Conservation (phyloP, 2,113 vertebrate genomes). For the Stigmatopora argus region DNA sequence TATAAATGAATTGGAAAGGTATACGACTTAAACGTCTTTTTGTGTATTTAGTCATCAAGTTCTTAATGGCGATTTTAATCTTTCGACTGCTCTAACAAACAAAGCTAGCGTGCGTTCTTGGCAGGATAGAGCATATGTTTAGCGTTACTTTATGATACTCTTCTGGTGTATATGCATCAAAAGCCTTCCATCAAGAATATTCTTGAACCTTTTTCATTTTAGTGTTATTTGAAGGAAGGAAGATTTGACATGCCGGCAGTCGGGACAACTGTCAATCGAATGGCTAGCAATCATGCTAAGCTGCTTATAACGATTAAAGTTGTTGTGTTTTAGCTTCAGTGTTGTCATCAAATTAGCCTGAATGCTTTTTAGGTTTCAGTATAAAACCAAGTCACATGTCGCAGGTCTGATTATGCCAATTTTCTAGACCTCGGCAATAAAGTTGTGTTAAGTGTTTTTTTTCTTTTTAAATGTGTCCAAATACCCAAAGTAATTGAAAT, state of each 20-base stretch:
- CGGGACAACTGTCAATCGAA: neutral
- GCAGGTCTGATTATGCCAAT: neutral
- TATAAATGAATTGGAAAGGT: neutral
- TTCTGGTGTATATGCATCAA: neutral
- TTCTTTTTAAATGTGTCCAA: too few species aligned
- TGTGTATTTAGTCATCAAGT: neutral
- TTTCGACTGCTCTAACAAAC: neutral
- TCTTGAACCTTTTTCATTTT: neutral
- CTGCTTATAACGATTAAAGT: neutral
- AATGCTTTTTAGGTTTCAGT: neutral
- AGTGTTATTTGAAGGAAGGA: neutral
- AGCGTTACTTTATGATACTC: neutral
- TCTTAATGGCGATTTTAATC: neutral
- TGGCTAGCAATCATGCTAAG: neutral
- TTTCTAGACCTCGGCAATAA: too few species aligned
- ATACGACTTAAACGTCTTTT: neutral
- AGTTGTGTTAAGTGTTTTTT: too few species aligned
- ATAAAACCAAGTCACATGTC: neutral
- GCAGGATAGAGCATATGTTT: neutral
- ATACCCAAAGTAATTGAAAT: neutral
- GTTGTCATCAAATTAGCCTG: neutral
- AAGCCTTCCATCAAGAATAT: neutral
- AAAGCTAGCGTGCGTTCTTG: neutral
- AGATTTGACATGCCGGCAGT: neutral
- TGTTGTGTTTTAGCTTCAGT: neutral